Conservation (phyloP, 2,888 invertebrate genomes). For the Drosophila acutilabella region DNA sequence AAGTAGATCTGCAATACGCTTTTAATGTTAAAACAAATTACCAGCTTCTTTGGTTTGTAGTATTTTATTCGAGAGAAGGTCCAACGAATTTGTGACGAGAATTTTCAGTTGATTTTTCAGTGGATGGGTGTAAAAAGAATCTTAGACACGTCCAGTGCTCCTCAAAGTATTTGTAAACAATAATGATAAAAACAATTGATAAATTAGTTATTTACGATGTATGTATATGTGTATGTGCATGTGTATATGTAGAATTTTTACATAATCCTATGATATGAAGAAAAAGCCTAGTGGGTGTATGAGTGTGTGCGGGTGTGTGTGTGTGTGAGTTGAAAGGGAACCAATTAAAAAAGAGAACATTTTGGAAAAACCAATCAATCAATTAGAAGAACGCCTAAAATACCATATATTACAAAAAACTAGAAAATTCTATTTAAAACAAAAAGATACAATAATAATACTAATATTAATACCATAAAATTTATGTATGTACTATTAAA, state of each 20-base stretch:
- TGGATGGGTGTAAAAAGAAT: slow-evolving; percentile 57
- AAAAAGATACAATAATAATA: slow-evolving; percentile 14
- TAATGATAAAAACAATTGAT: slow-evolving; percentile 67
- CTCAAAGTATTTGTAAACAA: slow-evolving; percentile 83
- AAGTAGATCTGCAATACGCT: slow-evolving; percentile 37
- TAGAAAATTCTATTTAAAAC: slow-evolving; percentile 40
- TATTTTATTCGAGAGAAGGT: slow-evolving; percentile 5
- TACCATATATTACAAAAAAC: slow-evolving; percentile 16
- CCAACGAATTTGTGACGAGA: slow-evolving; percentile 3
- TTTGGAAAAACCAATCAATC: slow-evolving; percentile 60
- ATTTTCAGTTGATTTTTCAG: slow-evolving; percentile 23
- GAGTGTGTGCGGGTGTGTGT: slow-evolving; percentile 43
- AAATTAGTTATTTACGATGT: slow-evolving; percentile 54
- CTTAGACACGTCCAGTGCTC: slow-evolving; percentile 84
- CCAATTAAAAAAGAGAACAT: slow-evolving; percentile 63
- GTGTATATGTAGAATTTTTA: slow-evolving; percentile 66
- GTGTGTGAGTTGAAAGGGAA: slow-evolving; percentile 72
- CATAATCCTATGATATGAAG: slow-evolving; percentile 52
- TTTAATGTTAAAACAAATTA: slow-evolving; percentile 38
- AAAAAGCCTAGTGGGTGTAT: slow-evolving; percentile 41
- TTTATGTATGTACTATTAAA: slow-evolving; percentile 32
- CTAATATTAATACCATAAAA: background rate
- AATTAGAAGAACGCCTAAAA: slow-evolving; percentile 66
- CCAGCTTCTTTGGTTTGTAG: slow-evolving; percentile 1
- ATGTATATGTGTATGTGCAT: slow-evolving; percentile 45